Base-by-base conservation (phyloP, 2,797 vertebrate species). In the Rhinoraja longicauda region DNA sequence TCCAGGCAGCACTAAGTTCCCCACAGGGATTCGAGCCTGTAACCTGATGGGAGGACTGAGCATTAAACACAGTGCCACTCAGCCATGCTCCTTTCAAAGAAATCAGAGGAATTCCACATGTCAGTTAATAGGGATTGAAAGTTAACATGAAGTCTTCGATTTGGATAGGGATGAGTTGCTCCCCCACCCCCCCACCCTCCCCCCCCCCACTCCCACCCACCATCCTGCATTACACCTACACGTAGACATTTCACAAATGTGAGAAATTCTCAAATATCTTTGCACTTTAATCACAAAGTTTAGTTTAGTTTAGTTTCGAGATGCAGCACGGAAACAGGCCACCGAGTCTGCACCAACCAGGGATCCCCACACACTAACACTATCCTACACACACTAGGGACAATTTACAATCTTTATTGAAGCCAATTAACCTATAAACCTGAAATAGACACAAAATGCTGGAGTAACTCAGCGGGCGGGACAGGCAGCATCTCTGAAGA, bases 31-130 rank as follows among this genome's bases (percentile, higher is more conserved):
- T 92, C 70, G 92, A 92, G 75, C 92, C 90, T 92, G 90, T 92
- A 92, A 92, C 90, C 90, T 53, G 39, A 92, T 72, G 72, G 90
- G 67, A 72, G 72, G 90, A 75, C 39, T 72, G 90, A 92, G 75
- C 39, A 53, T 92, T 92, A 72, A 75, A 70, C 70, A 53, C 90
- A 73, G 90, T 3, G 70, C 90, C 70, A 75, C 70, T 92, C 67
- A 92, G 90, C 90, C 92, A 45, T 53, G 67, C 45, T 92, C 75
- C 90, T 73, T 92, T 92, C 75, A 53, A 72, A 92, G 36, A 75
- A 92, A 92, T 92, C 67, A 92, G 26, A 92, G 75, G 90, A 92
- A 92, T 92, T 72, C 75, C 24, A 19, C n/a, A 39, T 75, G 90
- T 75, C 67, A 73, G 26, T 75, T 53, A 36, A 13, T 19, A 39